Percentiles rank a stretch among this genome's conserved stretches.
Evolutionary conservation across 2,113 vertebrate genomes (phyloP).

Genomic region (Equus quagga): DNA sequence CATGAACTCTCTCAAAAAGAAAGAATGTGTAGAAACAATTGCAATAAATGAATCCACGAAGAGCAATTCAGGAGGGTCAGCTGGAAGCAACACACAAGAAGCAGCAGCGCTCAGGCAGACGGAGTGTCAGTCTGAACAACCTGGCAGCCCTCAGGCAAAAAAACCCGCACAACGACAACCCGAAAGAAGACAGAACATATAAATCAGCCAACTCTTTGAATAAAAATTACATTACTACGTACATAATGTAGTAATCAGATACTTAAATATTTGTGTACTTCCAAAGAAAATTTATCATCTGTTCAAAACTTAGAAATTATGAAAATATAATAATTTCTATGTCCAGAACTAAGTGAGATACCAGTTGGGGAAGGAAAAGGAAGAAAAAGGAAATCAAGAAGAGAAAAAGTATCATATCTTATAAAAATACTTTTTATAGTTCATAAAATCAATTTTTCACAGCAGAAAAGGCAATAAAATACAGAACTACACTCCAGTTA

Average conservation of each 20-base stretch:
- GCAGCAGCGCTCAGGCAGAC: rapidly evolving
- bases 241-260: neutral
- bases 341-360: neutral
- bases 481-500: neutral
- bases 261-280: neutral
- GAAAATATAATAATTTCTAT: neutral
- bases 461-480: neutral
- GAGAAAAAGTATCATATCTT: neutral
- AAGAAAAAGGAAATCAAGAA: neutral
- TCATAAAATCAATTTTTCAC: slow-evolving; percentile 3
- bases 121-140: neutral
- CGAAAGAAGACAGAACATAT: neutral
- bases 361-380: neutral
- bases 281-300: neutral
- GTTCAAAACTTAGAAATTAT: neutral
- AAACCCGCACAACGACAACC: neutral
- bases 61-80: no score
- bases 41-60: neutral
- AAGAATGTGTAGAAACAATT: neutral
- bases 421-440: neutral
- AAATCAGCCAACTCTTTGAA: neutral
- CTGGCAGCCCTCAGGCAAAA: neutral
- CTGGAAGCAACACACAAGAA: rapidly evolving
- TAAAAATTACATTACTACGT: neutral
- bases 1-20: neutral